These are phyloP conservation scores for Porites lutea DNA, from an alignment of 64 coral and sea anemone species.

Conservation along the genomic window DNA sequence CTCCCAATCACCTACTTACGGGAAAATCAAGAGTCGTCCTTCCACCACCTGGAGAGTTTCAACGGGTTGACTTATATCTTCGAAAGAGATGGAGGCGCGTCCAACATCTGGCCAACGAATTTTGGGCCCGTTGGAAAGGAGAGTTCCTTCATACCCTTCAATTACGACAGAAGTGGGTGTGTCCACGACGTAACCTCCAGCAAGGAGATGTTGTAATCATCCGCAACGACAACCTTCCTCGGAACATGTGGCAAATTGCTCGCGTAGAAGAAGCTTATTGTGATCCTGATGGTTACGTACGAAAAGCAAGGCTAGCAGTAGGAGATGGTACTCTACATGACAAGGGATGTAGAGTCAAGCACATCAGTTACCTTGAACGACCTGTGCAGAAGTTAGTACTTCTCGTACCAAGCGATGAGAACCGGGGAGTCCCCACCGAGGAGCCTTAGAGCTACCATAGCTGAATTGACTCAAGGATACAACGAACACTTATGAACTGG, in stretches of 20 bases:
- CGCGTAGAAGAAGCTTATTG: conserved; percentile 9
- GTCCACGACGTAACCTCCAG: background rate
- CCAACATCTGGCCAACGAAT: background rate
- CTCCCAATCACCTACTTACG: background rate
- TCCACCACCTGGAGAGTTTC: conserved; percentile 10
- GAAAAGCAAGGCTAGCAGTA: conserved; percentile 43
- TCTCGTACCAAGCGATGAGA: background rate
- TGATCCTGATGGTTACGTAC: conserved; percentile 15
- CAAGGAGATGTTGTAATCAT: background rate
- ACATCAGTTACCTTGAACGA: background rate
- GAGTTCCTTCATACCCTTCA: conserved; percentile 21
- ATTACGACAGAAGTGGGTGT: conserved; percentile 3
- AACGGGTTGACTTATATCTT: background rate
- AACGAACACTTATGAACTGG: background rate
- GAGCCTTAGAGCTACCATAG: conserved; percentile 19
- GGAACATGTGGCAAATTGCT: conserved; percentile 20
- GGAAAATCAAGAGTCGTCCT: background rate
- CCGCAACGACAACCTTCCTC: background rate
- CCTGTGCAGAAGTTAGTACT: conserved; percentile 38
- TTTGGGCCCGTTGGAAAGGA: background rate
- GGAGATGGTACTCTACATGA: conserved; percentile 19
- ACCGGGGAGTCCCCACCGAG: conserved; percentile 43
- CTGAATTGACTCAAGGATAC: conserved; percentile 16
- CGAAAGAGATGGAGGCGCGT: conserved; percentile 1
- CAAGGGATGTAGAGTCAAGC: conserved; percentile 3